phyloP scores from a whole-genome alignment of 2,797 vertebrate species.

The Enteromius fasciolatus region DNA sequence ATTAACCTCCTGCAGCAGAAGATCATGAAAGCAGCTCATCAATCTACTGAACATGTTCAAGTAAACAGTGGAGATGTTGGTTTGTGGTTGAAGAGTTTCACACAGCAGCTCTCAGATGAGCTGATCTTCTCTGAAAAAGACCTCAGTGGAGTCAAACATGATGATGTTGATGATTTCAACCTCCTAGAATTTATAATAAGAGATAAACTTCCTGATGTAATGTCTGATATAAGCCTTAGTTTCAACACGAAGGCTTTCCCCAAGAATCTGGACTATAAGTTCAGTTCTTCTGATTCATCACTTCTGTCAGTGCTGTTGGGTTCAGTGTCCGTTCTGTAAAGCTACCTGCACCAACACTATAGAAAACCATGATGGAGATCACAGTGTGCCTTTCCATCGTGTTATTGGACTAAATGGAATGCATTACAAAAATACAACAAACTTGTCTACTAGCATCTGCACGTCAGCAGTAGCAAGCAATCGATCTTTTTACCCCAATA shows the following conservation, averaged over 20 bases:
- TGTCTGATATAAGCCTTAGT: rapidly evolving
- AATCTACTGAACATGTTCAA: no score
- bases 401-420: not conserved
- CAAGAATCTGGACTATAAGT: rapidly evolving
- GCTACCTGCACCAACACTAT: slow-evolving; percentile 11
- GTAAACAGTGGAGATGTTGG: no score
- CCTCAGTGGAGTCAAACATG: not conserved
- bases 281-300: slow-evolving; percentile 38
- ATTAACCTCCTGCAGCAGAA: no score
- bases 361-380: not conserved
- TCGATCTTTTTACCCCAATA: not conserved
- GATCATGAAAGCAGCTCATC: no score
- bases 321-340: slow-evolving; percentile 44
- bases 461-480: not conserved
- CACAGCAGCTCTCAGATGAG: no score
- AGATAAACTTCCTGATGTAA: not conserved
- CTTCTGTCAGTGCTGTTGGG: slow-evolving; percentile 44
- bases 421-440: not conserved
- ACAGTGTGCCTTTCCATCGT: not conserved
- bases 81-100: no score
- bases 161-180: not conserved
- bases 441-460: not conserved
- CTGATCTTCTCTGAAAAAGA: no score
- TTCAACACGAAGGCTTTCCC: not conserved
- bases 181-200: not conserved